Percentiles rank a stretch among this genome's conserved stretches.
Conservation (phyloP, 2,113 vertebrate species). For the Isichthys henryi region DNA sequence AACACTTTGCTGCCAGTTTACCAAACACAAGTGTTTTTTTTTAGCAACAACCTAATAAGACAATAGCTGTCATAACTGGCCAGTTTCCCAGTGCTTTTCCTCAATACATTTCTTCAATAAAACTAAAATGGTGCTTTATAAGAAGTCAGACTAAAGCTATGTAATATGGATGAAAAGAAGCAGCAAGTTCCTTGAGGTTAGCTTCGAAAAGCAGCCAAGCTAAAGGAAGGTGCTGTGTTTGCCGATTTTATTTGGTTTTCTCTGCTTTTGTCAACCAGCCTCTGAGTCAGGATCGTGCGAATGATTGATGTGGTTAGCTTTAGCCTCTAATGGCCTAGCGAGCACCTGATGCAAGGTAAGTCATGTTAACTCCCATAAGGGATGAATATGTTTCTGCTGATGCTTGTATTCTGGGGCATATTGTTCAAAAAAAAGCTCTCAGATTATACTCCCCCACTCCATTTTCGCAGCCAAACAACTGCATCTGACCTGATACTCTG, state of each 20-base stretch:
- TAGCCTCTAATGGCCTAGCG: neutral
- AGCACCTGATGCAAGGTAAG: neutral
- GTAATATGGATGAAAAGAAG: neutral
- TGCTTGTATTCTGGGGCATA: neutral
- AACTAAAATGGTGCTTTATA: neutral
- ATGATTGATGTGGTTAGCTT: neutral
- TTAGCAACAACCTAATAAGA: neutral
- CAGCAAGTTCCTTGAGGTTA: neutral
- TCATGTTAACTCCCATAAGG: neutral
- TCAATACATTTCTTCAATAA: neutral
- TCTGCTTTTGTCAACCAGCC: neutral
- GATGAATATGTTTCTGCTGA: neutral
- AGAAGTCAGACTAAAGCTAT: neutral
- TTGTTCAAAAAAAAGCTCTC: neutral
- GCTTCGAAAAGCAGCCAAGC: neutral
- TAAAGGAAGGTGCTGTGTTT: neutral
- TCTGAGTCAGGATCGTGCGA: neutral
- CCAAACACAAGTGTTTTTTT: neutral
- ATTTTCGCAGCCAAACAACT: neutral
- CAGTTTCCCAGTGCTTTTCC: neutral
- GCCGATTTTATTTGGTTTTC: neutral
- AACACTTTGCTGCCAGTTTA: neutral
- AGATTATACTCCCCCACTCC: neutral
- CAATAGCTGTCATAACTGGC: neutral
- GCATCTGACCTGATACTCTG: neutral